phyloP scores from a whole-genome alignment of 2,888 invertebrate genomes.

The Leuctra nigra region DNA sequence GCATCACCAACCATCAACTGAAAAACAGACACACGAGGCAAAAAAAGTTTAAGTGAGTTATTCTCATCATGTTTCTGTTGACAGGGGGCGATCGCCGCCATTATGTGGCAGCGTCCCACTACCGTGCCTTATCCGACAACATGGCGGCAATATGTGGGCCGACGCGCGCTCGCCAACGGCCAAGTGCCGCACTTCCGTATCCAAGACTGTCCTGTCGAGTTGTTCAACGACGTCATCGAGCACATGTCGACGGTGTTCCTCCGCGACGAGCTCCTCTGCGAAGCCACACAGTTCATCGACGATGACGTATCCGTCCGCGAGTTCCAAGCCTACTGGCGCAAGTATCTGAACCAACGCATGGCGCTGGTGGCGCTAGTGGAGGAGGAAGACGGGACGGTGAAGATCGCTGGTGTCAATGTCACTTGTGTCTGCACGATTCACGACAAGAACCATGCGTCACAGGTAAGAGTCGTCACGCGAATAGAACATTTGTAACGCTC shows the following conservation, averaged over 20 bases:
- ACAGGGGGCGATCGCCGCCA: too few species aligned
- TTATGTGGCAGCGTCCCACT: slow-evolving; percentile 40
- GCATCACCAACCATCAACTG: too few species aligned
- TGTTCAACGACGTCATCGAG: slow-evolving; percentile 40
- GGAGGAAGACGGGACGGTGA: background rate
- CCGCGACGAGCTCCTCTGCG: slow-evolving; percentile 32
- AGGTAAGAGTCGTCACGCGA: slow-evolving; percentile 10
- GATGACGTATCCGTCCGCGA: slow-evolving; percentile 33
- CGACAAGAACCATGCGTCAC: background rate
- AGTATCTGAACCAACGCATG: slow-evolving; percentile 35
- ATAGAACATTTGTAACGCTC: too few species aligned
- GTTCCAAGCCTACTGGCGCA: slow-evolving; percentile 33
- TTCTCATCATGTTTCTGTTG: too few species aligned
- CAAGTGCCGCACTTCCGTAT: slow-evolving; percentile 42
- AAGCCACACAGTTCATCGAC: slow-evolving; percentile 27
- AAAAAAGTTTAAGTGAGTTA: too few species aligned
- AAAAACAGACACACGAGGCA: too few species aligned
- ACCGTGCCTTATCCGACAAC: slow-evolving; percentile 40
- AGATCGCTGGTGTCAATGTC: slow-evolving; percentile 18
- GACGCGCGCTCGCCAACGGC: slow-evolving; percentile 33
- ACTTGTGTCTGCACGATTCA: background rate
- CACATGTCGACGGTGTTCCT: slow-evolving; percentile 43
- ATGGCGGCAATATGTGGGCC: slow-evolving; percentile 43
- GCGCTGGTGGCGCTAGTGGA: slow-evolving; percentile 32
- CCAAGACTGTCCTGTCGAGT: slow-evolving; percentile 46